Conservation (phyloP, 92 coral and sea anemone species). For the Epizoanthus ramosus region DNA sequence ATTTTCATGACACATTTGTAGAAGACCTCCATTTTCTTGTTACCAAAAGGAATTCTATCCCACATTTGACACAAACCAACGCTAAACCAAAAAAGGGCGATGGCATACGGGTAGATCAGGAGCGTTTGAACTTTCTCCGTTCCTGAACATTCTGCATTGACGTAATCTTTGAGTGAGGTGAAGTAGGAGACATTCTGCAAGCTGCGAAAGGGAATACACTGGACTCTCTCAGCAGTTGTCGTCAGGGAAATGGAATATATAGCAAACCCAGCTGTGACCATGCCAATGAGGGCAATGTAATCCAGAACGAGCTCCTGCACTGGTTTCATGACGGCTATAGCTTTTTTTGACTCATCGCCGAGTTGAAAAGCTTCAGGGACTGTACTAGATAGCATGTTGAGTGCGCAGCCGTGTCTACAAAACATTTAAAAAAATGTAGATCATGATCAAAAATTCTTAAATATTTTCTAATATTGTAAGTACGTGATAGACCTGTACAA, state of each 20-base stretch:
- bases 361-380: constrained; percentile 14
- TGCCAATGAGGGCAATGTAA: background rate
- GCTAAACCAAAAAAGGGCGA: background rate
- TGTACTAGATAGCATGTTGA: background rate
- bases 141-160: constrained; percentile 8
- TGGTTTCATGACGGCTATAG: background rate
- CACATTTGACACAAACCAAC: constrained; percentile 10
- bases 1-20: background rate
- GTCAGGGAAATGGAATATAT: constrained; percentile 5
- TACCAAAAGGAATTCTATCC: background rate
- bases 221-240: background rate
- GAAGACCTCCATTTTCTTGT: background rate
- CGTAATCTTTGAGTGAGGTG: constrained; percentile 12
- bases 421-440: too few relatives aligned
- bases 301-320: background rate
- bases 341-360: background rate
- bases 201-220: background rate
- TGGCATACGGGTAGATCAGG: background rate
- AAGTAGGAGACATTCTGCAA: background rate
- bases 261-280: constrained; percentile 3
- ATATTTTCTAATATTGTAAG: too few relatives aligned
- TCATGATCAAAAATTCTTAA: too few relatives aligned
- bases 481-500: too few relatives aligned
- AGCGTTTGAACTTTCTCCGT: background rate
- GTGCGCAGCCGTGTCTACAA: too few relatives aligned